Conservation (phyloP, 2,797 vertebrate genomes). For the Chromobotia macracanthus region DNA sequence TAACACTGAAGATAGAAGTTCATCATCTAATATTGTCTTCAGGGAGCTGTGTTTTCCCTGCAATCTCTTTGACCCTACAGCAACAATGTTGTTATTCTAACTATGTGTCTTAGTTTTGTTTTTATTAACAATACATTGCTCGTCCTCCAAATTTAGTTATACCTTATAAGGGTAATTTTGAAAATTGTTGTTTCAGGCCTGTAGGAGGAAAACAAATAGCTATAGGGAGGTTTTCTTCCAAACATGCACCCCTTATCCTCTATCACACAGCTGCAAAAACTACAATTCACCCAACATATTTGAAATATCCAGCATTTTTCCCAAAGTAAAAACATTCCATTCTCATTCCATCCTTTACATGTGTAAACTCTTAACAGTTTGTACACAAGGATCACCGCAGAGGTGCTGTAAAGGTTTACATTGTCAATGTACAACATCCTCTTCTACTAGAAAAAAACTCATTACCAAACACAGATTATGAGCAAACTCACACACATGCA, state of each 20-base stretch:
- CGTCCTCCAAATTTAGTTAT: conserved; percentile 37
- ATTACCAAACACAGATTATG: conserved; percentile 52
- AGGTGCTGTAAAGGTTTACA: conserved; percentile 38
- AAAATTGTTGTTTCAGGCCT: conserved; percentile 54
- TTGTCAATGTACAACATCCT: conserved; percentile 38
- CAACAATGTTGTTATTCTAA: background rate
- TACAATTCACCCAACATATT: conserved; percentile 43
- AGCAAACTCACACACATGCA: conserved; percentile 50
- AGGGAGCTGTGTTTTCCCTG: conserved; percentile 14
- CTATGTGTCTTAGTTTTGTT: conserved; percentile 22
- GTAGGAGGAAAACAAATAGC: conserved; percentile 55
- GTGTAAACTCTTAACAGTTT: no score
- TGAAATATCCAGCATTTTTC: conserved; percentile 48
- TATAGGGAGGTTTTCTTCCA: conserved; percentile 47
- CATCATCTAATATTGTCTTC: background rate
- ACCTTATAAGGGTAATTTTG: conserved; percentile 47
- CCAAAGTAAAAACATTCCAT: background rate
- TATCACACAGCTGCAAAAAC: conserved; percentile 22
- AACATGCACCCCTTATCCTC: conserved; percentile 2
- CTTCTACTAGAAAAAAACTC: conserved; percentile 37
- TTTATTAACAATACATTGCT: background rate
- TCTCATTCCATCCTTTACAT: no score
- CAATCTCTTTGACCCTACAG: background rate
- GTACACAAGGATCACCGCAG: conserved; percentile 35
- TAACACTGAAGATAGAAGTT: no score